Conservation (phyloP, 2,113 vertebrate species). For the Saiga tatarica region DNA sequence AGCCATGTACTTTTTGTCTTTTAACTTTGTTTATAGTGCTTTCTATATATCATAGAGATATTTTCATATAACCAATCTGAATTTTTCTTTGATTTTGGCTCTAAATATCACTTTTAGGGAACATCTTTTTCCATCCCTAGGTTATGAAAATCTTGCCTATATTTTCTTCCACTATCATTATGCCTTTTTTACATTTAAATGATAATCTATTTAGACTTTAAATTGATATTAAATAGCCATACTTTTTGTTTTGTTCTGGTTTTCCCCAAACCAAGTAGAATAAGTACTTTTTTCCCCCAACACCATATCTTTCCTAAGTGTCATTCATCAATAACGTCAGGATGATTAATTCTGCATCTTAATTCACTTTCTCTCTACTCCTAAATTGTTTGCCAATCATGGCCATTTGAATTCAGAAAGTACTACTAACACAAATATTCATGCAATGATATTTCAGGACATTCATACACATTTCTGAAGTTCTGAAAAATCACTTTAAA, state of each 20-base stretch:
- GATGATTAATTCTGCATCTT: not conserved
- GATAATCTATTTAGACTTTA: not conserved
- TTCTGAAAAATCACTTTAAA: constrained; percentile 23
- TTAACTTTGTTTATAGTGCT: not conserved
- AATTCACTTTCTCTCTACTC: not conserved
- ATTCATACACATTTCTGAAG: not conserved
- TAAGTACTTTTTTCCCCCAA: not conserved
- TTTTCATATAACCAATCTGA: not conserved
- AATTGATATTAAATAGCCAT: not conserved
- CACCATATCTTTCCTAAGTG: not conserved
- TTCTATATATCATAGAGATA: not conserved
- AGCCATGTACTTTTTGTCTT: not conserved
- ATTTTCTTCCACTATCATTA: not conserved
- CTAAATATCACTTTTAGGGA: not conserved
- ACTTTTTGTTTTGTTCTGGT: not conserved
- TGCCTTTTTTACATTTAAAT: not conserved
- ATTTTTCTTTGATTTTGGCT: not conserved
- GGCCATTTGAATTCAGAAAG: not conserved
- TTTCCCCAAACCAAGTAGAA: not conserved
- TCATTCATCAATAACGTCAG: not conserved
- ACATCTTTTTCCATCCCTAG: not conserved
- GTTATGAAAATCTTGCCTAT: not conserved
- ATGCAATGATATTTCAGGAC: not conserved
- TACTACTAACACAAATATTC: not conserved
- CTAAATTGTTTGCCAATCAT: not conserved